Evolutionary conservation across 23 tunicate genomes (phyloP).

Genomic region (Styela plicata): DNA sequence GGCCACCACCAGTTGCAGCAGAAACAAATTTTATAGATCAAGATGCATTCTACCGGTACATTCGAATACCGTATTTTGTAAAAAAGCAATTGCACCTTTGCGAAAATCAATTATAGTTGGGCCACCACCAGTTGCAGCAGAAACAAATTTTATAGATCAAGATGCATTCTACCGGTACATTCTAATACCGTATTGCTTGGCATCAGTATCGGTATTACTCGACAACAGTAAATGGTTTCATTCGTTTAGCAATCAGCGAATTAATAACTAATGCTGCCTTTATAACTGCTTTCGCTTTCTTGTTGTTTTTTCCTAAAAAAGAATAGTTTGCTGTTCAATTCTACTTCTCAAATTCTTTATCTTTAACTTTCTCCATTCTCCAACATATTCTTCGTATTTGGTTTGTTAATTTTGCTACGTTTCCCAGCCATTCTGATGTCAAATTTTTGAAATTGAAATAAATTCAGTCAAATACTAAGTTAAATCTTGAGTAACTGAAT

Average conservation of each 20-base stretch:
- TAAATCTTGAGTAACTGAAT: too few relatives aligned
- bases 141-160: too few relatives aligned
- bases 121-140: too few relatives aligned
- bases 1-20: not conserved
- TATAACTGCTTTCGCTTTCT: conserved; percentile 7
- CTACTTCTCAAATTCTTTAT: not conserved
- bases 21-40: not conserved
- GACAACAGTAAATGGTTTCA: conserved; percentile 19
- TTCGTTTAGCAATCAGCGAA: conserved; percentile 17
- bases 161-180: too few relatives aligned
- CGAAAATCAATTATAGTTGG: not conserved
- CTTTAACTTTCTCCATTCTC: not conserved
- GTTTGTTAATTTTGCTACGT: too few relatives aligned
- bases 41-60: not conserved
- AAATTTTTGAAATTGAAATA: too few relatives aligned
- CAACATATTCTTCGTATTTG: not conserved
- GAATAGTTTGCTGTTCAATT: not conserved
- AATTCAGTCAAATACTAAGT: too few relatives aligned
- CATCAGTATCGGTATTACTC: not conserved
- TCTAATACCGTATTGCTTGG: not conserved
- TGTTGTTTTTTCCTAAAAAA: too few relatives aligned
- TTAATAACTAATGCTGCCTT: not conserved
- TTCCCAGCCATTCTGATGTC: too few relatives aligned
- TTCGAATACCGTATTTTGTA: too few relatives aligned
- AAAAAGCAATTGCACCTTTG: too few relatives aligned